A percentile compares a stretch with the other conserved stretches of the same genome.
Conservation (phyloP, 2,797 vertebrate species). For the Helostoma temminkii region DNA sequence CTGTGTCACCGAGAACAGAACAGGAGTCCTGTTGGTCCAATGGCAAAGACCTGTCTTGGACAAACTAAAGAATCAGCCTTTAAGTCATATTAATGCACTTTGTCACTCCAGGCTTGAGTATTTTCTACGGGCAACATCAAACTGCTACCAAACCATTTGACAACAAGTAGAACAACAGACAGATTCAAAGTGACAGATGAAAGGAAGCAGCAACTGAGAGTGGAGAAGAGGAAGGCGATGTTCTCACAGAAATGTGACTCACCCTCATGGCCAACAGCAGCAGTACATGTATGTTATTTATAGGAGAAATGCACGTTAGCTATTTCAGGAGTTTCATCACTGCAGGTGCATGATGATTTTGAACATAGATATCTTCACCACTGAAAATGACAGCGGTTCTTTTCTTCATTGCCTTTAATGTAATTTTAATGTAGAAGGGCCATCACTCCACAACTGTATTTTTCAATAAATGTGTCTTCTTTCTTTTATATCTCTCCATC, state of each 20-base stretch:
- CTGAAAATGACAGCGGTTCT: not conserved
- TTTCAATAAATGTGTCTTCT: slow-evolving; percentile 27
- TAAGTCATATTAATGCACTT: slow-evolving; percentile 21
- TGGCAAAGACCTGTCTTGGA: slow-evolving; percentile 15
- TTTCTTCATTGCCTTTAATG: slow-evolving; percentile 1
- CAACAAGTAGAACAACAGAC: slow-evolving; percentile 45
- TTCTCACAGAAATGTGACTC: slow-evolving; percentile 73
- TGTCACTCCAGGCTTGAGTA: slow-evolving; percentile 14
- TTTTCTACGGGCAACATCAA: slow-evolving; percentile 47
- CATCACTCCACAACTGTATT: slow-evolving; percentile 1
- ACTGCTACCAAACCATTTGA: slow-evolving; percentile 51
- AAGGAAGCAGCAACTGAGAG: slow-evolving; percentile 48
- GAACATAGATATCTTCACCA: not conserved
- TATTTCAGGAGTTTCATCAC: slow-evolving; percentile 37
- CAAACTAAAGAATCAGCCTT: slow-evolving; percentile 9
- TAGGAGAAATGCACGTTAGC: slow-evolving; percentile 36
- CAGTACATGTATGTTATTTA: slow-evolving; percentile 70
- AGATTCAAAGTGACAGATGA: slow-evolving; percentile 74
- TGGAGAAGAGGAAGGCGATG: slow-evolving; percentile 51
- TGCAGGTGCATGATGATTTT: slow-evolving; percentile 34
- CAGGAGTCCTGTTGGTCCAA: not conserved
- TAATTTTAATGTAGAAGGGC: slow-evolving; percentile 9
- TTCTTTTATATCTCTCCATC: slow-evolving; percentile 55
- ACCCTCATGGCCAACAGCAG: slow-evolving; percentile 68
- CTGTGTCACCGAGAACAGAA: not conserved